A percentile compares a stretch with the other conserved stretches of the same genome.
phyloP scores from a whole-genome alignment of 1,140 invertebrate genomes.

The Coptotermes formosanus region DNA sequence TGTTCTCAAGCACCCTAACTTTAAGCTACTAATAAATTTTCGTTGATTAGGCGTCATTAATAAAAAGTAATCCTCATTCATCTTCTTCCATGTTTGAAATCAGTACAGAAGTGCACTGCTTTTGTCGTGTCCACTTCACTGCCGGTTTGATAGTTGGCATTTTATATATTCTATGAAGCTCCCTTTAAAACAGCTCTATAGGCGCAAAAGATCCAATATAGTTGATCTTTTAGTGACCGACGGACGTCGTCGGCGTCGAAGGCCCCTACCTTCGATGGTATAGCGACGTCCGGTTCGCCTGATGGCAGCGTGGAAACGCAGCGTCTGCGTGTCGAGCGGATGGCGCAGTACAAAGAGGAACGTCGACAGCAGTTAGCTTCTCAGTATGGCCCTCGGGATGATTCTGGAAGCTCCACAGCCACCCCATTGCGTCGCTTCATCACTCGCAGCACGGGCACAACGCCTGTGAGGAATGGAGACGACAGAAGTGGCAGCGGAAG shows the following conservation, averaged over 20 bases:
- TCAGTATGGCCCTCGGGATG: slow-evolving; percentile 39
- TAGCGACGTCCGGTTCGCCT: background rate
- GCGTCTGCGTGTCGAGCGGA: slow-evolving; percentile 53
- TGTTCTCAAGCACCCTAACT: too few relatives aligned
- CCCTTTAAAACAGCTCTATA: too few relatives aligned
- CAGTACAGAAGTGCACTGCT: too few relatives aligned
- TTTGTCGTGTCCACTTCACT: too few relatives aligned
- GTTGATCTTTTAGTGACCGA: background rate
- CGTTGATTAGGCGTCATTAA: too few relatives aligned
- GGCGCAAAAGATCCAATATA: background rate
- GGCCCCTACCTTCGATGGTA: background rate
- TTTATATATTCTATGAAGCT: too few relatives aligned
- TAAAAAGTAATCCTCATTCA: too few relatives aligned
- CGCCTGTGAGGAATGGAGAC: background rate
- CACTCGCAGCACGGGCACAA: background rate
- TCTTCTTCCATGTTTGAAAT: too few relatives aligned
- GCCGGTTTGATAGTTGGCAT: too few relatives aligned
- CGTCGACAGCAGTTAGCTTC: slow-evolving; percentile 59
- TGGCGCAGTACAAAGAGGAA: slow-evolving; percentile 66
- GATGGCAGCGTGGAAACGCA: slow-evolving; percentile 2
- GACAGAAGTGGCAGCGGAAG: background rate
- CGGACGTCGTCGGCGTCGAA: background rate
- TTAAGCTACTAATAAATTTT: too few relatives aligned
- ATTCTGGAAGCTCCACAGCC: background rate
- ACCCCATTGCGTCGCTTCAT: background rate